Base-by-base conservation (phyloP, 2,888 invertebrate species). In the Rhingia rostrata region DNA sequence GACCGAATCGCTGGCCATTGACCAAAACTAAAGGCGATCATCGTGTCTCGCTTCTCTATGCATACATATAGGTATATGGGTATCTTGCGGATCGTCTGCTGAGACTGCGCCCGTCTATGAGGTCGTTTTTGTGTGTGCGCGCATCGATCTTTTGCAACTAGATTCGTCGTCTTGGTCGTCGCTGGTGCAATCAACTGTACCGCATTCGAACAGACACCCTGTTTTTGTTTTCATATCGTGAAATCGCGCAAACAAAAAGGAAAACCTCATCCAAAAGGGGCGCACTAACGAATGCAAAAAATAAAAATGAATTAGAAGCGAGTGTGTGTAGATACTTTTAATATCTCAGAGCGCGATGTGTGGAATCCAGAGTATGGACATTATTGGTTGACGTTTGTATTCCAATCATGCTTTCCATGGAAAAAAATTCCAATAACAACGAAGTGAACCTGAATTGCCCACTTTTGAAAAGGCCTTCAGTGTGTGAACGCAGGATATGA, bases 121-220 rank as follows among this genome's bases (percentile, higher is more conserved):
- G 69, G 69, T 75, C 37, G 80, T 69, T 75, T 75, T 75, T 64
- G 32, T 63, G 66, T 60, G 54, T 39, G 47, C 63, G 63, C 69
- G 63, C 69, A 69, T 75, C 75, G 81, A 70, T 81, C 81, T 81
- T 70, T 69, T n/a, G 54, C 63, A 69, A 81, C 41, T 69, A 74
- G 74, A 69, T 78, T 70, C 32, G 30, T 47, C 12, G 51, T 69
- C 7, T 30, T 77, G 12, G 4, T 41, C 12, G 1, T 60, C n/a
- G 32, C 45, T 56, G 56, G 32, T 47, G 67, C 56, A 63, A 63
- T 63, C 63, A 30, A 60, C 60, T 12, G 32, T 10, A 22, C 39
- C 56, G 53, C 33, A 32, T 64, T 32, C 32, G 12, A 32, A 6
- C 66, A 53, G 66, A 32, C 39, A 53, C 10, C 12, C 35, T 30